Evolutionary conservation across 2,797 vertebrate genomes (phyloP).

Genomic region (Parotocinclus haroldoi): DNA sequence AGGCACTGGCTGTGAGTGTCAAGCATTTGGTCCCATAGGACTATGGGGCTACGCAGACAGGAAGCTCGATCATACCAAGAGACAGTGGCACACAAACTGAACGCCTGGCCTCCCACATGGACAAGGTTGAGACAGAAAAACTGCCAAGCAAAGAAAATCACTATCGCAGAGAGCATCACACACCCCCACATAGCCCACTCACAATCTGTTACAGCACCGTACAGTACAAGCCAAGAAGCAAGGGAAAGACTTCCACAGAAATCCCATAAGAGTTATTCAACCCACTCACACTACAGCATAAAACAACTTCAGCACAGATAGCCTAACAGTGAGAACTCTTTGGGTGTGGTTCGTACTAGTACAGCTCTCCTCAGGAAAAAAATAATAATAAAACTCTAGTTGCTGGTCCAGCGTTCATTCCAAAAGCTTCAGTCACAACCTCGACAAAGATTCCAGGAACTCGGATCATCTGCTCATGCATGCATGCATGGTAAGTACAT

Average conservation of each 20-base stretch:
- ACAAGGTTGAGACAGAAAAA: conserved; percentile 38
- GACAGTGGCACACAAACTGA: conserved; percentile 38
- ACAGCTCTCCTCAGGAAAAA: conserved; percentile 21
- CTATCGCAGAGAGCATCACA: conserved; percentile 37
- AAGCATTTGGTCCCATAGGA: conserved; percentile 44
- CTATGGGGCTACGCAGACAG: conserved; percentile 45
- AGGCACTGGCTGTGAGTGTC: conserved; percentile 29
- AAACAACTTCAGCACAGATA: conserved; percentile 21
- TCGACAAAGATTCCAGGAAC: conserved; percentile 3
- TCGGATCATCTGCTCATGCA: not conserved
- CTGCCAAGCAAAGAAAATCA: conserved; percentile 49
- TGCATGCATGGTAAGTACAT: not conserved
- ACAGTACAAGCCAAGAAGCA: conserved; percentile 16
- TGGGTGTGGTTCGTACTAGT: conserved; percentile 39
- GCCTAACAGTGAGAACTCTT: conserved; percentile 24
- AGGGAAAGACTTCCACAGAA: conserved; percentile 27
- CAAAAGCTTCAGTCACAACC: conserved; percentile 14
- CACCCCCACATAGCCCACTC: conserved; percentile 47
- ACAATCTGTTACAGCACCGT: conserved; percentile 45
- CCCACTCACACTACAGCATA: conserved; percentile 11
- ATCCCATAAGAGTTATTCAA: conserved; percentile 30
- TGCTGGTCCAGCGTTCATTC: conserved; percentile 1
- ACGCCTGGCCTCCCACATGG: conserved; percentile 47
- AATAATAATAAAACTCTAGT: not conserved
- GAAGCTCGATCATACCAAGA: conserved; percentile 45